Percentiles rank a stretch among this genome's conserved stretches.
phyloP scores from a whole-genome alignment of 2,888 invertebrate genomes.

The Bhutanitis thaidina region DNA sequence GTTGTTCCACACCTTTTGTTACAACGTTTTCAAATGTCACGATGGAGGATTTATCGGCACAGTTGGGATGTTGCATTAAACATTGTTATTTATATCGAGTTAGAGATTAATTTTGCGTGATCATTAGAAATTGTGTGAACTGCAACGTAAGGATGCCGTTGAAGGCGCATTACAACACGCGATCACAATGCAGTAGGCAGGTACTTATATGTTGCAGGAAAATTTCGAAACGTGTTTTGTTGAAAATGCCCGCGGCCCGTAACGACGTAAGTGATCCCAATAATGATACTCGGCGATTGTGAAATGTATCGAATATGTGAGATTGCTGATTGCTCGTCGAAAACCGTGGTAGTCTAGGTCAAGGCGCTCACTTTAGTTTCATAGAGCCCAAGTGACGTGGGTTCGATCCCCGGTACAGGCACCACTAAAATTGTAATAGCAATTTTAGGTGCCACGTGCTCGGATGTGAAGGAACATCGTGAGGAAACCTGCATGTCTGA shows the following conservation, averaged over 20 bases:
- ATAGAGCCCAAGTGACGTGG: too few species aligned
- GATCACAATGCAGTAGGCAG: conserved; percentile 22
- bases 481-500: too few species aligned
- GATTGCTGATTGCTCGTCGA: too few species aligned
- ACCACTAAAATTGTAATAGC: too few species aligned
- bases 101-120: conserved; percentile 15
- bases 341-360: too few species aligned
- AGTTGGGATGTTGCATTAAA: not conserved
- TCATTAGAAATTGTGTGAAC: not conserved
- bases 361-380: too few species aligned
- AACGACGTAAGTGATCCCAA: conserved; percentile 17
- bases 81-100: conserved; percentile 13
- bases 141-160: conserved; percentile 11
- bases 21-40: conserved; percentile 13
- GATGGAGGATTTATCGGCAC: conserved; percentile 14
- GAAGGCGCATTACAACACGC: conserved; percentile 18
- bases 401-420: too few species aligned
- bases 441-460: too few species aligned
- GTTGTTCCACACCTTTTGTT: conserved; percentile 9
- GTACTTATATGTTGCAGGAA: conserved; percentile 19
- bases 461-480: too few species aligned
- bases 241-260: conserved; percentile 21
- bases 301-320: conserved; percentile 1
- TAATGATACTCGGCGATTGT: conserved; percentile 15
- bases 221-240: conserved; percentile 21